Percentiles rank a stretch among this genome's conserved stretches.
Evolutionary conservation across 2,888 invertebrate genomes (phyloP).

Genomic region (Pammene aurita): DNA sequence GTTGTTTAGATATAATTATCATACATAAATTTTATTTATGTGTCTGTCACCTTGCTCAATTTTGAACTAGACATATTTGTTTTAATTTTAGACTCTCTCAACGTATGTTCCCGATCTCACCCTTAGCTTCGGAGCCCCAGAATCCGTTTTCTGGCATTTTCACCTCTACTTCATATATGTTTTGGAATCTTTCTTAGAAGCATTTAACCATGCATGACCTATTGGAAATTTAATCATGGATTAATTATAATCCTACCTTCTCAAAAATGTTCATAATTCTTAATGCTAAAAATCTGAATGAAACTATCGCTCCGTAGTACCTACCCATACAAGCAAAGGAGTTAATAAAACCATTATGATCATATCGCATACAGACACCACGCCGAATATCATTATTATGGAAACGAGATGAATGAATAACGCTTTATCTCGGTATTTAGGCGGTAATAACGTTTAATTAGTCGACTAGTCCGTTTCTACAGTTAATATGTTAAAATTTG

Average conservation of each 20-base stretch:
- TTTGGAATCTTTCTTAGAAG: too few species aligned
- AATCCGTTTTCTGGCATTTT: too few species aligned
- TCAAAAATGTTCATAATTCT: conserved; percentile 9
- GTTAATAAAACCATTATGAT: conserved; percentile 53
- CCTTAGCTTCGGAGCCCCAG: too few species aligned
- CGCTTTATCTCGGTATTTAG: conserved; percentile 49
- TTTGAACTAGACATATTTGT: too few species aligned
- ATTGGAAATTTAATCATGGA: neutral
- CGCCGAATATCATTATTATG: conserved; percentile 54
- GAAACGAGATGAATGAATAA: conserved; percentile 63
- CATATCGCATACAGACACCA: conserved; percentile 53
- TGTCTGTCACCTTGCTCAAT: too few species aligned
- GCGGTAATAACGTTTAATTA: conserved; percentile 28
- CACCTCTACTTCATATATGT: too few species aligned
- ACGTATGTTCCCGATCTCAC: too few species aligned
- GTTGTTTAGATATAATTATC: too few species aligned
- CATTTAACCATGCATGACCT: neutral
- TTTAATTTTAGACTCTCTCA: too few species aligned
- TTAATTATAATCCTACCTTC: neutral
- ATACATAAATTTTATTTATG: too few species aligned
- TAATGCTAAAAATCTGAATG: conserved; percentile 37
- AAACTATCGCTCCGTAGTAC: conserved; percentile 35
- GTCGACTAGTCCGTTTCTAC: conserved; percentile 17
- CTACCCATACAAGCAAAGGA: conserved; percentile 36
- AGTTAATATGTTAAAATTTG: conserved; percentile 12